These are phyloP conservation scores for Paratilapia polleni DNA, from an alignment of 2,113 vertebrate species.

Conservation along the genomic window DNA sequence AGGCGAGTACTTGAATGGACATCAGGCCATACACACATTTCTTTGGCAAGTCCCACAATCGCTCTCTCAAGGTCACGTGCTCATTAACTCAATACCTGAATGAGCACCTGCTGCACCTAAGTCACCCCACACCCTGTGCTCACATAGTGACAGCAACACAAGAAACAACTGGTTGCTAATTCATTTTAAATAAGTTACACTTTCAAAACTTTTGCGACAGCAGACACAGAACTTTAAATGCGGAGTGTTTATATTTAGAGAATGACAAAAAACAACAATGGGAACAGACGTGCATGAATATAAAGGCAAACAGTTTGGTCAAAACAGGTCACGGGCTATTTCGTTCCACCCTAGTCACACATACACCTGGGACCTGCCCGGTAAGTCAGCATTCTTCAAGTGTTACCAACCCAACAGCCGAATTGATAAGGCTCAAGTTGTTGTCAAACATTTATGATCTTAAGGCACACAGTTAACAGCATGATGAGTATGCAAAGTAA, in stretches of 20 bases:
- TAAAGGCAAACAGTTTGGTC: neutral
- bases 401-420: neutral
- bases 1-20: constrained; percentile 31
- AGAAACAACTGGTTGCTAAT: neutral
- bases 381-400: neutral
- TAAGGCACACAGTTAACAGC: neutral
- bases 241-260: neutral
- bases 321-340: constrained; percentile 10
- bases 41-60: constrained; percentile 26
- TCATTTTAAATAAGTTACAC: neutral
- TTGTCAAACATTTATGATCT: neutral
- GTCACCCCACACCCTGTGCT: neutral
- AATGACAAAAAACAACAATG: neutral
- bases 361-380: neutral
- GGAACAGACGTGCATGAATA: neutral
- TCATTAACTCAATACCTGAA: constrained; percentile 43
- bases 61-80: neutral
- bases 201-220: neutral
- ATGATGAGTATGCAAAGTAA: neutral
- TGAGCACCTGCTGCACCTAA: constrained; percentile 30
- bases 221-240: neutral
- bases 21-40: constrained; percentile 6
- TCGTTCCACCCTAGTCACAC: neutral
- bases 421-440: neutral
- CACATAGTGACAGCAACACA: neutral